These are phyloP conservation scores for Chymomyza caudatula DNA, from an alignment of 2,888 invertebrate genomes.

Conservation along the genomic window DNA sequence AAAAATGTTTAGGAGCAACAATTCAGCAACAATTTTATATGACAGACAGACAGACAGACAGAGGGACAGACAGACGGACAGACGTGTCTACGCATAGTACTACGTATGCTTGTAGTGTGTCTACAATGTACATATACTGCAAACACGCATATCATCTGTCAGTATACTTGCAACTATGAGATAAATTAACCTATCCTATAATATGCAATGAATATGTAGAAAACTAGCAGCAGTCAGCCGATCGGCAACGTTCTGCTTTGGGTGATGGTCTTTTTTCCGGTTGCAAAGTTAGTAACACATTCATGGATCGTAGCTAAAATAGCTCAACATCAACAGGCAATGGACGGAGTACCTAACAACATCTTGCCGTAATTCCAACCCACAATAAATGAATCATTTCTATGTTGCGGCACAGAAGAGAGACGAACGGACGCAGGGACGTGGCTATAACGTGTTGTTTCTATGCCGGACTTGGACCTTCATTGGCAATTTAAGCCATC, in stretches of 20 bases:
- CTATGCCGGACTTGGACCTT: conserved; percentile 6
- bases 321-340: conserved; percentile 13
- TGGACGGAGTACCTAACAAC: conserved; percentile 12
- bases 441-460: conserved; percentile 6
- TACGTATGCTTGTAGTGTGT: neutral
- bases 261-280: neutral
- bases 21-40: neutral
- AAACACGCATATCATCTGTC: conserved; percentile 1
- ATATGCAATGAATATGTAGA: conserved; percentile 22
- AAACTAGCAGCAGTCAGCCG: conserved; percentile 16
- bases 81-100: too few species aligned
- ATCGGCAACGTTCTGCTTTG: conserved; percentile 8
- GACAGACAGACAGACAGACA: too few species aligned
- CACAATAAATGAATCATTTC: conserved; percentile 33
- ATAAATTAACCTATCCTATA: conserved; percentile 27
- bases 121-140: neutral
- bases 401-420: neutral
- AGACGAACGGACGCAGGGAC: neutral
- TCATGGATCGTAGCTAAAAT: conserved; percentile 1
- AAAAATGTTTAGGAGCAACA: neutral
- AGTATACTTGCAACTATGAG: conserved; percentile 1
- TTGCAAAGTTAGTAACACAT: neutral
- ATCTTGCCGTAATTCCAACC: conserved; percentile 33
- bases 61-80: too few species aligned
- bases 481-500: conserved; percentile 33